phyloP scores from a whole-genome alignment of 2,113 vertebrate species.

The Helogale parvula region DNA sequence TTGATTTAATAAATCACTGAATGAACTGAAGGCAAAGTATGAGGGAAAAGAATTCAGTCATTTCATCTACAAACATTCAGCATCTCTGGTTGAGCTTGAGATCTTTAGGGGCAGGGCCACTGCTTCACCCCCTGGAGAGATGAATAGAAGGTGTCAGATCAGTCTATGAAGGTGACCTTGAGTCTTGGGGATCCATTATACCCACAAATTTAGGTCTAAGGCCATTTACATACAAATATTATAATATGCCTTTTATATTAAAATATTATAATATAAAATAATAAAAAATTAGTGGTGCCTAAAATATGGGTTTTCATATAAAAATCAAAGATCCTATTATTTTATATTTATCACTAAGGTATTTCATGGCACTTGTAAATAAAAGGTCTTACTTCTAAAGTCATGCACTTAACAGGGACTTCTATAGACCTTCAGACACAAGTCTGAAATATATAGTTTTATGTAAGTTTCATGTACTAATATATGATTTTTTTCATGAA shows the following conservation, averaged over 20 bases:
- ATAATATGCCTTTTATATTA: background rate
- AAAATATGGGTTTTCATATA: background rate
- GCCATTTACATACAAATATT: background rate
- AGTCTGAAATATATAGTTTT: background rate
- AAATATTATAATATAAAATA: background rate
- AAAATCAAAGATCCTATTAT: background rate
- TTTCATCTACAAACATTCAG: background rate
- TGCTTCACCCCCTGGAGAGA: background rate
- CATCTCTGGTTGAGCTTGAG: background rate
- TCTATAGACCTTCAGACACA: background rate
- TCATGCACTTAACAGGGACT: background rate
- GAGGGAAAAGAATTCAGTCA: background rate
- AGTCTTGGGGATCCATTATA: background rate
- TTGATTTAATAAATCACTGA: background rate
- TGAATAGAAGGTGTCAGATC: background rate
- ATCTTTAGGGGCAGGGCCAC: no score
- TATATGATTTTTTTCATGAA: background rate
- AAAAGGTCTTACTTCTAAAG: background rate
- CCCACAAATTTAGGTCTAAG: background rate
- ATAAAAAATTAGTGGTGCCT: background rate
- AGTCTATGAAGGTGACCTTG: background rate
- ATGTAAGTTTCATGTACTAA: background rate
- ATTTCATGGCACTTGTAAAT: background rate
- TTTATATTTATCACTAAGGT: background rate
- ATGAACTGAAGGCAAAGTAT: background rate